Conservation (phyloP, 2,113 vertebrate genomes). For the Strix aluco region DNA sequence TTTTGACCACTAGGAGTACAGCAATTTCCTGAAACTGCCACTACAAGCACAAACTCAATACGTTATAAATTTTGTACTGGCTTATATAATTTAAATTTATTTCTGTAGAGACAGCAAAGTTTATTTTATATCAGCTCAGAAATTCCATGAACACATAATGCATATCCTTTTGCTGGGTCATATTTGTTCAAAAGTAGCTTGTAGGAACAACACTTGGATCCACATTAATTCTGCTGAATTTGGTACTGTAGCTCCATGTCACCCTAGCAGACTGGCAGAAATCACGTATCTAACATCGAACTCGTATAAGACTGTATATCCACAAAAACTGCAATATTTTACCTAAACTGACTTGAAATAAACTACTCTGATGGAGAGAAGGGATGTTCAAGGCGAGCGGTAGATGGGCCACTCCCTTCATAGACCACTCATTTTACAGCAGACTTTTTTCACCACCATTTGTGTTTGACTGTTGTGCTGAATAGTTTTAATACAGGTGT, state of each 20-base stretch:
- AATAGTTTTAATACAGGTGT: not conserved
- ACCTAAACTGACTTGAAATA: not conserved
- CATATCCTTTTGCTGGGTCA: not conserved
- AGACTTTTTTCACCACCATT: not conserved
- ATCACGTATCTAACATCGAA: not conserved
- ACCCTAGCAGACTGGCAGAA: not conserved
- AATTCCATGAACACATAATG: not conserved
- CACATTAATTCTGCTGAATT: not conserved
- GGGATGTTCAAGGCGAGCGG: not conserved
- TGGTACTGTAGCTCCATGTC: not conserved
- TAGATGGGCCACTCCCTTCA: not conserved
- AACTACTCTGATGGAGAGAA: not conserved
- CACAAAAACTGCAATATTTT: not conserved
- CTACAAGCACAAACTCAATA: not conserved
- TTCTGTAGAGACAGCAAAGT: not conserved
- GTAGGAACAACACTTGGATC: not conserved
- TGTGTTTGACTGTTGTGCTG: not conserved
- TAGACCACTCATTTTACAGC: not conserved
- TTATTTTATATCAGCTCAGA: not conserved
- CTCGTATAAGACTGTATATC: not conserved
- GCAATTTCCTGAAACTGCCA: not conserved
- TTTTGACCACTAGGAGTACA: not conserved
- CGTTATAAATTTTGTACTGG: not conserved
- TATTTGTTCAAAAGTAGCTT: not conserved
- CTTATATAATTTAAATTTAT: not conserved